Percentiles rank a stretch among this genome's conserved stretches.
Evolutionary conservation across 92 coral and sea anemone genomes (phyloP).

Genomic region (Plumapathes pennacea): DNA sequence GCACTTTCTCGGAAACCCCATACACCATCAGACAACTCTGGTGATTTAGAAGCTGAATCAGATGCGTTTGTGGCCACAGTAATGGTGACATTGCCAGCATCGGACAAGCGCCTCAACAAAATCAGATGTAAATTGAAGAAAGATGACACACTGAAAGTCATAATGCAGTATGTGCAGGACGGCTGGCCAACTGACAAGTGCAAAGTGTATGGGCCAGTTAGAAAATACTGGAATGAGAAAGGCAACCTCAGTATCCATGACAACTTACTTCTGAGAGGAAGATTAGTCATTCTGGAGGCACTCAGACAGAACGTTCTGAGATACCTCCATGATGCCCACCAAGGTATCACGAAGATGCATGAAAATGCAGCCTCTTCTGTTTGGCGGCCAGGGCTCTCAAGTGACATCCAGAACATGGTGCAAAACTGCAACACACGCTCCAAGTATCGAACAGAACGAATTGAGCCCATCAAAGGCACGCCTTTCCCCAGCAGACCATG

Average conservation of each 20-base stretch:
- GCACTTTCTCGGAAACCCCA: constrained; percentile 24
- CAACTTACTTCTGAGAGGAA: constrained; percentile 21
- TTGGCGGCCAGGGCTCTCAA: constrained; percentile 36
- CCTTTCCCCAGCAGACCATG: constrained; percentile 34
- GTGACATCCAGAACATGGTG: constrained; percentile 8
- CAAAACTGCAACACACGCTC: constrained; percentile 19
- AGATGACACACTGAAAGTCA: constrained; percentile 28
- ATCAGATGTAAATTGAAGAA: constrained; percentile 14
- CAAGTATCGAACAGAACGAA: constrained; percentile 7
- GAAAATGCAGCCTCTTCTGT: constrained; percentile 29
- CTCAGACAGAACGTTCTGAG: constrained; percentile 14
- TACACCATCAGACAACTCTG: background rate
- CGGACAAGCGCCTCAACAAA: constrained; percentile 22
- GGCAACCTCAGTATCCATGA: constrained; percentile 6
- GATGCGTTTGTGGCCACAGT: constrained; percentile 7
- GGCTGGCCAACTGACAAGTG: constrained; percentile 28
- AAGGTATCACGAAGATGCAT: constrained; percentile 28
- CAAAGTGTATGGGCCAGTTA: constrained; percentile 4
- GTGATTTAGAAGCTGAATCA: constrained; percentile 5
- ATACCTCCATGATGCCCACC: constrained; percentile 36
- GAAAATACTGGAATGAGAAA: constrained; percentile 23
- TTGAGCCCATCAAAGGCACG: constrained; percentile 13
- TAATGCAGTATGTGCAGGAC: constrained; percentile 17
- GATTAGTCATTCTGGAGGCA: constrained; percentile 25
- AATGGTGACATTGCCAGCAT: constrained; percentile 21